Conservation (phyloP, 2,888 invertebrate genomes). For the Macrophya annulata region DNA sequence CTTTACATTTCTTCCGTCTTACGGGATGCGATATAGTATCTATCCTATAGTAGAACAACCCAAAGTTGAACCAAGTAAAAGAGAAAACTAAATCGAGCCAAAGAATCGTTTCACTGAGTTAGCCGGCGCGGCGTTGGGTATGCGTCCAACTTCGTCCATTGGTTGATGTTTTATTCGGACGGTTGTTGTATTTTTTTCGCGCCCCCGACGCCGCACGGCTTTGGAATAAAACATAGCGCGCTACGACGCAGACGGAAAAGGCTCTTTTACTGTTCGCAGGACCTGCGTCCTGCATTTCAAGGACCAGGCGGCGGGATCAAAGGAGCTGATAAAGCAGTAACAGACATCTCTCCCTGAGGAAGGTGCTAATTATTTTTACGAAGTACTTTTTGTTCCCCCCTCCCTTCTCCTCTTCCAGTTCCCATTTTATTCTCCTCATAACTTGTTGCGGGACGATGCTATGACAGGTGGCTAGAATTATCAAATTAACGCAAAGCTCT, state of each 20-base stretch:
- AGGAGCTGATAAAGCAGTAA: conserved; percentile 52
- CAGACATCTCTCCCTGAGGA: conserved; percentile 34
- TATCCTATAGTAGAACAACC: neutral
- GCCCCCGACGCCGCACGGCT: conserved; percentile 51
- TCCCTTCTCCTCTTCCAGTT: neutral
- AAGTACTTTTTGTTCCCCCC: conserved; percentile 40
- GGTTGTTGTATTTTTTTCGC: conserved; percentile 55
- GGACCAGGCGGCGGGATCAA: conserved; percentile 56
- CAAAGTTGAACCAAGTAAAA: neutral
- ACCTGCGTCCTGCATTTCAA: conserved; percentile 56
- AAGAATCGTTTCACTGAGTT: conserved; percentile 10
- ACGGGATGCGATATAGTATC: conserved; percentile 3
- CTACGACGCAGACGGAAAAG: conserved; percentile 44
- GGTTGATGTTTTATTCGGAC: conserved; percentile 54
- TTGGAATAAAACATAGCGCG: conserved; percentile 54
- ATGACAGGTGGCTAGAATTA: conserved; percentile 39
- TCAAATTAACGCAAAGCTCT: conserved; percentile 32
- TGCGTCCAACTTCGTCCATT: conserved; percentile 5
- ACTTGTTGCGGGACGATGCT: conserved; percentile 2
- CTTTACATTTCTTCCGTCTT: conserved; percentile 42
- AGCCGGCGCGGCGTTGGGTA: neutral
- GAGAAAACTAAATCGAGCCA: neutral
- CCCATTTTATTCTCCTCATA: neutral
- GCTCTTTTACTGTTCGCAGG: conserved; percentile 56
- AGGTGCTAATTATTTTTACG: conserved; percentile 55